Base-by-base conservation (phyloP, 2,888 invertebrate genomes). In the Orchestes rusci region DNA sequence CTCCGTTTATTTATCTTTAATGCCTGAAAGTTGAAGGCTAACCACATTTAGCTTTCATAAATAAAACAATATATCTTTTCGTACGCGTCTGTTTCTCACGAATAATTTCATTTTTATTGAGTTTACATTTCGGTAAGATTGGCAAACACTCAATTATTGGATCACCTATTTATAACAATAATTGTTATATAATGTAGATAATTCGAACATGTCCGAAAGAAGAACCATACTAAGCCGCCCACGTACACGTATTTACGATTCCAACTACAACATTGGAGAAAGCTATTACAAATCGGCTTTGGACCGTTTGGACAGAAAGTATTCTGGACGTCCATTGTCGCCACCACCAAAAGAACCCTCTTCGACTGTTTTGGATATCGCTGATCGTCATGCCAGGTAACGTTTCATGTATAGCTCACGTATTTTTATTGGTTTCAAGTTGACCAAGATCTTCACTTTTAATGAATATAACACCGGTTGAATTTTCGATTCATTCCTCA, bases 241-340 rank as follows among this genome's bases (percentile, higher is more conserved):
- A 53, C 76, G 87, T 59, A 88, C 88, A 18, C 82, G 82, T 67
- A 82, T 89, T 60, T 89, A 90, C 66, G 85, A 88, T 62, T 84
- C 84, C 67, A 89, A 88, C 68, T 88, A 86, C 71, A 80, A 84
- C 69, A 82, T 84, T 63, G 87, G 87, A 43, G 84, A 88, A 69
- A 84, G 82, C 59, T 85, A 86, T 66, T 89, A 89, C 73, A 80
- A 80, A 56, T 79, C 84, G 8, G 80, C 85, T 53, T 70, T 87
- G 34, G 84, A 86, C 64, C 75, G 81, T 45, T 68, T 87, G 54
- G 85, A 87, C 64, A 77, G 81, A 53, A 86, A 85, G 68, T 75
- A 76, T 60, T 72, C 73, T 50, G 72, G 72, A 40, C 70, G 75
- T 45, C 72, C 74, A 5, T 50, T 64, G 59, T 61, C 66, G 18